A percentile compares a stretch with the other conserved stretches of the same genome.
Evolutionary conservation across 1,140 invertebrate genomes (phyloP).

Genomic region (Hyles vespertilio): DNA sequence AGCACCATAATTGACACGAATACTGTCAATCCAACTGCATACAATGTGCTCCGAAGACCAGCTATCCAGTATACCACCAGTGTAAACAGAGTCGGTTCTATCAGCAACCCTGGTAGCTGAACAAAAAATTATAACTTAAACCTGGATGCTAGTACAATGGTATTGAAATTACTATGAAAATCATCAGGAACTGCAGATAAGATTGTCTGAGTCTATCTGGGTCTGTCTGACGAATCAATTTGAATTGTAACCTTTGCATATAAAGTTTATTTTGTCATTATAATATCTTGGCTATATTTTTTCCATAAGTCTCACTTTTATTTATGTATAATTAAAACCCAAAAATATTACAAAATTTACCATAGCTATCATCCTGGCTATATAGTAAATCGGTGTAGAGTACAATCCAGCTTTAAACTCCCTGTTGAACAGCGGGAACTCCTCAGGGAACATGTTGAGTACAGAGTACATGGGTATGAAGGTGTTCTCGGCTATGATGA

Average conservation of each 20-base stretch:
- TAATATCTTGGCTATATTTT: too few species aligned
- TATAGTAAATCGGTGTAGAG: slow-evolving; percentile 83
- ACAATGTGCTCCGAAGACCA: slow-evolving; percentile 79
- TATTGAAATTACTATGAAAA: too few species aligned
- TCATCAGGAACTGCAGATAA: too few species aligned
- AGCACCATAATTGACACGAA: slow-evolving; percentile 83
- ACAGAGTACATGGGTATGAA: slow-evolving; percentile 92
- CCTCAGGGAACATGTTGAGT: slow-evolving; percentile 85
- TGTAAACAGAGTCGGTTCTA: slow-evolving; percentile 87
- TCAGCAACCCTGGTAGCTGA: slow-evolving; percentile 86
- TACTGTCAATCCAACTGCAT: slow-evolving; percentile 83
- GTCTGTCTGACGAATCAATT: too few species aligned
- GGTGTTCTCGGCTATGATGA: slow-evolving; percentile 90
- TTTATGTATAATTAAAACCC: too few species aligned
- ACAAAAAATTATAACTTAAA: not conserved
- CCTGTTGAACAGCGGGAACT: slow-evolving; percentile 85
- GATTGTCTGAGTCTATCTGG: too few species aligned
- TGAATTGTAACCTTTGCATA: too few species aligned
- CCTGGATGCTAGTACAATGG: too few species aligned
- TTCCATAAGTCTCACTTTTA: too few species aligned
- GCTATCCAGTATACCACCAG: slow-evolving; percentile 87
- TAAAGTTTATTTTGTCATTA: too few species aligned
- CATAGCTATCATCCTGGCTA: slow-evolving; percentile 84
- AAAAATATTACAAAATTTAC: slow-evolving; percentile 71
- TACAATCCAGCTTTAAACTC: slow-evolving; percentile 89